Percentiles rank a stretch among this genome's conserved stretches.
Conservation (phyloP, 2,113 vertebrate species). For the Pristiophorus japonicus region DNA sequence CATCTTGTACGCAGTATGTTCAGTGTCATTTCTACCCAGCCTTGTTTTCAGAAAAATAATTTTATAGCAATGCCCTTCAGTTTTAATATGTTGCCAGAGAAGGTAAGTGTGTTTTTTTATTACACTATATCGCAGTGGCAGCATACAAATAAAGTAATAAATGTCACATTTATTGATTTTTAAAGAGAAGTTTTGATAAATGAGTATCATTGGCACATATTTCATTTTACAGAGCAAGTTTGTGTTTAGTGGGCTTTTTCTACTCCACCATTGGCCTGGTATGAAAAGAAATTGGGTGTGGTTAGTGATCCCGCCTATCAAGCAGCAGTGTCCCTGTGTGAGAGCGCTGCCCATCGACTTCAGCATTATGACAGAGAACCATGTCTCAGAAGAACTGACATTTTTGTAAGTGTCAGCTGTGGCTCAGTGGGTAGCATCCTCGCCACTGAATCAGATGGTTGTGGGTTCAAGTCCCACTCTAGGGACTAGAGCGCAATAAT, state of each 20-base stretch:
- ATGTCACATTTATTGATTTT: slow-evolving; percentile 13
- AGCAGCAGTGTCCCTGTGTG: neutral
- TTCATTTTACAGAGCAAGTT: neutral
- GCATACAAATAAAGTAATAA: neutral
- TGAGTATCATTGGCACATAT: slow-evolving; percentile 13
- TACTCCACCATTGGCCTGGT: neutral
- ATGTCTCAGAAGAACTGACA: neutral
- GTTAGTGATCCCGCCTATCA: neutral
- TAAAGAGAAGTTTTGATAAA: slow-evolving; percentile 13
- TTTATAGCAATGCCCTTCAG: neutral
- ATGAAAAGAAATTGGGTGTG: neutral
- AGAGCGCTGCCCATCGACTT: neutral
- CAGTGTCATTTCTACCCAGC: neutral
- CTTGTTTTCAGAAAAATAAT: neutral
- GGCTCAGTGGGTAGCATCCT: too few species aligned
- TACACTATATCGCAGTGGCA: neutral
- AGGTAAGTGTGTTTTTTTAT: neutral
- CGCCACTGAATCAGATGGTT: too few species aligned
- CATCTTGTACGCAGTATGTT: neutral
- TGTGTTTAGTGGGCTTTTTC: neutral
- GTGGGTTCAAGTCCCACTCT: too few species aligned
- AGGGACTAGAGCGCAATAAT: neutral
- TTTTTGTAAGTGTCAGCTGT: neutral
- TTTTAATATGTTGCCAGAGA: slow-evolving; percentile 20
- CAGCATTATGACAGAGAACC: neutral